Evolutionary conservation across 2,888 invertebrate species (phyloP).

Genomic region (Hirtodrosophila trivittata): DNA sequence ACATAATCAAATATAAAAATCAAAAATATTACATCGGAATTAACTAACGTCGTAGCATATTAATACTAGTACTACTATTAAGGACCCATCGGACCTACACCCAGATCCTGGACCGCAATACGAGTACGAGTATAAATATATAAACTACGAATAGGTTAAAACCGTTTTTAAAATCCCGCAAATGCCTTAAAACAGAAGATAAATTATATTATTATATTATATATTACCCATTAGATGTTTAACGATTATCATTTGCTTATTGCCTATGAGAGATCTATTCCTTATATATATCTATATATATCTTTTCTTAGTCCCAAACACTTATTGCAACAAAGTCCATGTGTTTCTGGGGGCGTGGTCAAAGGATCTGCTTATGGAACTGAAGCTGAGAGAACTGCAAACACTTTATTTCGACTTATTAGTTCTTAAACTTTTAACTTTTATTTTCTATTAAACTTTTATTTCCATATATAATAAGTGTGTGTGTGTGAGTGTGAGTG

Average conservation of each 20-base stretch:
- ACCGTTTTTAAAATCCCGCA: slow-evolving; percentile 39
- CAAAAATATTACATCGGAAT: neutral
- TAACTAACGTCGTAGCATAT: slow-evolving; percentile 1
- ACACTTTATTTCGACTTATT: too few species aligned
- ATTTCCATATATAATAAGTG: too few species aligned
- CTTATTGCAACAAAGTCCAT: slow-evolving; percentile 18
- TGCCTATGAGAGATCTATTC: slow-evolving; percentile 34
- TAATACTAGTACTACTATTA: too few species aligned
- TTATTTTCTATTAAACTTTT: too few species aligned
- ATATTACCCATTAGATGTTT: slow-evolving; percentile 59
- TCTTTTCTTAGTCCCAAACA: slow-evolving; percentile 13
- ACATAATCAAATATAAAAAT: neutral
- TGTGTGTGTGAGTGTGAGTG: too few species aligned
- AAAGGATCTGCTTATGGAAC: too few species aligned
- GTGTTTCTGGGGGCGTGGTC: slow-evolving; percentile 9
- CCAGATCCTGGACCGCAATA: too few species aligned
- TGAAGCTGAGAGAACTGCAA: too few species aligned
- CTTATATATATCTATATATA: slow-evolving; percentile 8
- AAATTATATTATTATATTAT: too few species aligned
- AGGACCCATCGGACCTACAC: too few species aligned
- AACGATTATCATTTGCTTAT: slow-evolving; percentile 52
- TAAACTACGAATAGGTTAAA: slow-evolving; percentile 17
- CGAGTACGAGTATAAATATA: too few species aligned
- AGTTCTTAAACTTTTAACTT: too few species aligned
- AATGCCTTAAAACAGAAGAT: slow-evolving; percentile 49